Evolutionary conservation across 2,797 vertebrate species (phyloP).

Genomic region (Caiman crocodilus): DNA sequence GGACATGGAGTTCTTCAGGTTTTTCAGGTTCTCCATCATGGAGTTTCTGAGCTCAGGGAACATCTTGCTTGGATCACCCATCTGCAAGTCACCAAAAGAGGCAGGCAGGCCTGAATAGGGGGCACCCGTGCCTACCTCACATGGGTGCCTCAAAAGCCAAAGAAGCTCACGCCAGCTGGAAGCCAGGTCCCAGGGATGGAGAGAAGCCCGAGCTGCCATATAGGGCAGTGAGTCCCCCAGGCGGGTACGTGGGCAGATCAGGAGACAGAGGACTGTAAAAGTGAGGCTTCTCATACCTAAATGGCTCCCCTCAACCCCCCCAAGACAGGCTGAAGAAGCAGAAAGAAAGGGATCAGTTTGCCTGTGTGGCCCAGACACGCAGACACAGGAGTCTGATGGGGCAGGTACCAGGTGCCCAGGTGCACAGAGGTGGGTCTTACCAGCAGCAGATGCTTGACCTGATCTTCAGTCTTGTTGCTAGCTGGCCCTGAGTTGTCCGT

Average conservation of each 20-base stretch:
- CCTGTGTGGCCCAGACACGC: background rate
- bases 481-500: constrained; percentile 58
- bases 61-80: constrained; percentile 68
- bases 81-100: constrained; percentile 47
- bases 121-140: background rate
- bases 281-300: background rate
- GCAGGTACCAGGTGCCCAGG: rapidly evolving
- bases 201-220: background rate
- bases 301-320: background rate
- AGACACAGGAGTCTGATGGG: rapidly evolving
- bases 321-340: background rate
- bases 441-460: constrained; percentile 87
- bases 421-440: constrained; percentile 64
- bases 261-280: background rate
- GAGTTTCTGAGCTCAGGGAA: constrained; percentile 85
- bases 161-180: background rate
- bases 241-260: background rate
- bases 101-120: background rate
- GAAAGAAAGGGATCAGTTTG: rapidly evolving
- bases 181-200: background rate
- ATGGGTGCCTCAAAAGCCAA: background rate
- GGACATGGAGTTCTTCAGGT: constrained; percentile 79
- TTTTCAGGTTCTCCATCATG: constrained; percentile 83
- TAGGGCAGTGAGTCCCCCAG: background rate
- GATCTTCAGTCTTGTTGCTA: constrained; percentile 84